phyloP scores from a whole-genome alignment of 2,797 vertebrate genomes.

The Sebastiscus tertius region DNA sequence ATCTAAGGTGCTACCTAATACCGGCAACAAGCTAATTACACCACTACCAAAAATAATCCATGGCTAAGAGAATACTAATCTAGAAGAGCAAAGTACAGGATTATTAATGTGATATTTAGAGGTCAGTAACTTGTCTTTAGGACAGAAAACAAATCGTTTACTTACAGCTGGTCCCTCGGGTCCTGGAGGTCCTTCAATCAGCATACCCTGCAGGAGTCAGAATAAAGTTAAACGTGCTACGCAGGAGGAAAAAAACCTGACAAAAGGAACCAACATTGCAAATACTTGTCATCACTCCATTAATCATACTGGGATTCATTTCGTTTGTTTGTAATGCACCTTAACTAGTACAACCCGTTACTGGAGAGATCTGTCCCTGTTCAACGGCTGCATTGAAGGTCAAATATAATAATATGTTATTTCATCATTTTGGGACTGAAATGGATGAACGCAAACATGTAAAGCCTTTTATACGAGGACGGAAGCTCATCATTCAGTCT shows the following conservation, averaged over 20 bases:
- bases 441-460: background rate
- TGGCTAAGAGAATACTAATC: background rate
- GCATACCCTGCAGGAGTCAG: constrained; percentile 85
- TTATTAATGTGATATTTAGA: background rate
- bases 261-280: background rate
- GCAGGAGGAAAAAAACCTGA: background rate
- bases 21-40: background rate
- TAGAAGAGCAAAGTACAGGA: background rate
- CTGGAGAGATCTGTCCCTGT: background rate
- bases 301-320: background rate
- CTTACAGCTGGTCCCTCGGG: constrained; percentile 92
- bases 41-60: background rate
- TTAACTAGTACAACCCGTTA: background rate
- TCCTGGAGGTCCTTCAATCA: constrained; percentile 92
- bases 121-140: background rate
- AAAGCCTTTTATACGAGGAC: background rate
- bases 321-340: background rate
- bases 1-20: background rate
- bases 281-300: background rate
- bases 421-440: background rate
- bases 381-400: background rate
- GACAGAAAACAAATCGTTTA: constrained; percentile 23
- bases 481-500: background rate
- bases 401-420: background rate
- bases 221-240: background rate